Evolutionary conservation across 1,140 invertebrate genomes (phyloP), one percentile per base, ranked within the genome.

Genomic region (Campoletis sonorensis): DNA sequence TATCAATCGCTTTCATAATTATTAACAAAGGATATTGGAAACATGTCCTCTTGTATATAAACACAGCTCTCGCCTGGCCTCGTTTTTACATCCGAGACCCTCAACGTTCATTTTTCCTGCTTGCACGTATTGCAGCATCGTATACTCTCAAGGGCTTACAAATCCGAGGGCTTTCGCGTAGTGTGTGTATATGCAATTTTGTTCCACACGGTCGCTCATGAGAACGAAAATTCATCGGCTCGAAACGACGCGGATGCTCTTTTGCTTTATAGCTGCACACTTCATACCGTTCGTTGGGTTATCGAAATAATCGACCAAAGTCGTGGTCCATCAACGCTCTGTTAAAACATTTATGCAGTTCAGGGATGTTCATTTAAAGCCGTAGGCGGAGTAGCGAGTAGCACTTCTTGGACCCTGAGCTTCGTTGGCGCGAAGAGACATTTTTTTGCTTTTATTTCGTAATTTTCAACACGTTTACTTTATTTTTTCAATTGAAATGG

Each of bases 161-260:
- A 33, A 33, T 13, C 16, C 30, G 51, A 27, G 61, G 49, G 11
- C 49, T 37, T 71, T n/a, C 68, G 21, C 37, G 4, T 37, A 4
- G 4, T 37, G 21, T 58, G 30, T 71, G 16, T 80, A 30, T 49
- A 58, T 26, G 16, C 58, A 79, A 61, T 51, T 80, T 80, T 80
- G 61, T 80, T 80, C 71, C 79, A 75, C 27, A 61, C 45, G 71
- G 54, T 67, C 58, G 80, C 80, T 75, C 64, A 37, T 49, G 80
- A 45, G 61, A 75, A 78, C 68, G n/a, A 67, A 64, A 77, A 77
- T 81, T 58, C 61, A 58, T 81, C 40, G 54, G 61, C 30, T 81
- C 72, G 37, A 80, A 80, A 80, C 51, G 79, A 72, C 71, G 40
- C 45, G 45, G 79, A 45, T 11, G 26, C 79, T 72, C 51, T 58